Conservation (phyloP, 92 coral and sea anemone species). For the Phenganax subtilis region DNA sequence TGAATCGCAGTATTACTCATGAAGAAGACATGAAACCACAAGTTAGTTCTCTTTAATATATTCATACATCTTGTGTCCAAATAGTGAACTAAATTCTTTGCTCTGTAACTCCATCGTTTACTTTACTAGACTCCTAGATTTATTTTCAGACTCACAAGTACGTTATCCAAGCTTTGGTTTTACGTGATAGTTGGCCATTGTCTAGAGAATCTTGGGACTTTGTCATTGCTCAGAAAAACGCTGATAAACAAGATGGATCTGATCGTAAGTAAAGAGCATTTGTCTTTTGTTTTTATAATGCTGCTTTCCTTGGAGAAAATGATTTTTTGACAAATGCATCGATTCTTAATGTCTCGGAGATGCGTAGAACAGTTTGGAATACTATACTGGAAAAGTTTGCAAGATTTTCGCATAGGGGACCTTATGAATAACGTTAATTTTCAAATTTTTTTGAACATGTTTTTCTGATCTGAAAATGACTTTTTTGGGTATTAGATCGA, state of each 20-base stretch:
- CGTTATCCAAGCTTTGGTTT: constrained; percentile 87
- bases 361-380: too few species aligned
- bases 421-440: too few species aligned
- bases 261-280: constrained; percentile 38
- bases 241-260: constrained; percentile 59
- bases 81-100: neutral
- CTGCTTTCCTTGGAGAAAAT: too few species aligned
- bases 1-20: constrained; percentile 26
- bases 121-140: neutral
- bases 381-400: too few species aligned
- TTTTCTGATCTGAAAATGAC: too few species aligned
- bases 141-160: constrained; percentile 71
- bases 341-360: neutral
- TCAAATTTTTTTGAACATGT: too few species aligned
- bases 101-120: neutral
- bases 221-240: constrained; percentile 64
- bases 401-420: too few species aligned
- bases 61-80: neutral
- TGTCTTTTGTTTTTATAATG: neutral
- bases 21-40: constrained; percentile 39
- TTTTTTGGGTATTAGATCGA: too few species aligned
- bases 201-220: constrained; percentile 89
- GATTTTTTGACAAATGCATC: neutral
- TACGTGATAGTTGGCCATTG: constrained; percentile 96
- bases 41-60: neutral